Conservation (phyloP, 2,888 invertebrate species). For the Chaitophorus viminalis region DNA sequence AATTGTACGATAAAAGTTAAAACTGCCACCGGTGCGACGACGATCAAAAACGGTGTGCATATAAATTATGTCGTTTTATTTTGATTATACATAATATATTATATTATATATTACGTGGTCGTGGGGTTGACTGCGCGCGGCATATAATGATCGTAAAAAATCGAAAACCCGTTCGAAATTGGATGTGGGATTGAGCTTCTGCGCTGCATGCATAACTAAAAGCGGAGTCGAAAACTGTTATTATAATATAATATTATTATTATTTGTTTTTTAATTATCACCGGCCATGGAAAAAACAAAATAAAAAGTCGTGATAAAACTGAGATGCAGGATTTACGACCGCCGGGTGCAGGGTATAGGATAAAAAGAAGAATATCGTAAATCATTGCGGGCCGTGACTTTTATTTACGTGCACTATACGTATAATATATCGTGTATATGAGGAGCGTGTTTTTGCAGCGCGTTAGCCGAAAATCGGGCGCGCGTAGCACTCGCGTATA, state of each 20-base stretch:
- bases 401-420: neutral
- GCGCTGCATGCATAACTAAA: too few relatives aligned
- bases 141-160: neutral
- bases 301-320: neutral
- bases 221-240: neutral
- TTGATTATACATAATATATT: neutral
- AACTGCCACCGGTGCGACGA: neutral
- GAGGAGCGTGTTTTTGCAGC: neutral
- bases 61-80: neutral
- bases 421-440: neutral
- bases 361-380: constrained; percentile 19
- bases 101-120: neutral
- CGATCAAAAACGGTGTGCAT: neutral
- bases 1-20: neutral
- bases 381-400: constrained; percentile 23
- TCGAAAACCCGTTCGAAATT: neutral
- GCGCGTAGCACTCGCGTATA: neutral
- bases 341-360: too few relatives aligned
- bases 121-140: neutral
- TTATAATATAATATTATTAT: neutral
- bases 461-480: constrained; percentile 7
- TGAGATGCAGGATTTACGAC: constrained; percentile 25
- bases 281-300: constrained; percentile 29
- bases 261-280: constrained; percentile 30
- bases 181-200: neutral